Base-by-base conservation (phyloP, 2,113 vertebrate genomes). In the Trichomycterus rosablanca region DNA sequence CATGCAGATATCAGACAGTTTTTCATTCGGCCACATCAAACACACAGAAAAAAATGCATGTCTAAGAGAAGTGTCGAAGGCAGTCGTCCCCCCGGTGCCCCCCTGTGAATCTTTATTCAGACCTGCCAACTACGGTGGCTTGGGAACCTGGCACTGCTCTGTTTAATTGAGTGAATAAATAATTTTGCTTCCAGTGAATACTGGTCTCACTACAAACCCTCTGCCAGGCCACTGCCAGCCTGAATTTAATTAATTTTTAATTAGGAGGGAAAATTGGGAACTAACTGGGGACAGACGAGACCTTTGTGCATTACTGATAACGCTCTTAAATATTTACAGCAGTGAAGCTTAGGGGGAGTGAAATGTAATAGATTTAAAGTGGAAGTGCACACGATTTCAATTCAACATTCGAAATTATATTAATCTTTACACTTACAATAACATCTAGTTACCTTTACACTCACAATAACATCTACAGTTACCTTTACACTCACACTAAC, bases 201-300 rank as follows among this genome's bases (percentile, higher is more conserved):
- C 65, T 72, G 55, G 63, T 71, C 77, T 80, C 74, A 78, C 78
- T 37, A 20, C 74, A 71, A 81, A 80, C 5, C 83, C 81, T 82
- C 79, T 83, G 82, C 80, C 82, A 80, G 79, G 76, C 74, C 80
- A 80, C 81, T 83, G 76, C 71, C 72, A 71, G 76, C 40, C 79
- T 74, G 72, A 75, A 86, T 89, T 85, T 81, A 83, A 79, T 84
- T 87, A 76, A 86, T 86, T 86, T 85, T 85, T 87, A 85, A 87
- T 86, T 84, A 83, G 81, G 72, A 79, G 76, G 78, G 78, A 80
- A 83, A 85, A 84, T 83, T 81, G 78, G 78, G 70, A 76, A 69
- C 76, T 74, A 75, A 80, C 84, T 84, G n/a, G 80, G 77, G 85
- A 84, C 78, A 73, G 81, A 81, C 81, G 80, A 83, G 81, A 85